Evolutionary conservation across 1,140 invertebrate genomes (phyloP).

Genomic region (Panulirus ornatus): DNA sequence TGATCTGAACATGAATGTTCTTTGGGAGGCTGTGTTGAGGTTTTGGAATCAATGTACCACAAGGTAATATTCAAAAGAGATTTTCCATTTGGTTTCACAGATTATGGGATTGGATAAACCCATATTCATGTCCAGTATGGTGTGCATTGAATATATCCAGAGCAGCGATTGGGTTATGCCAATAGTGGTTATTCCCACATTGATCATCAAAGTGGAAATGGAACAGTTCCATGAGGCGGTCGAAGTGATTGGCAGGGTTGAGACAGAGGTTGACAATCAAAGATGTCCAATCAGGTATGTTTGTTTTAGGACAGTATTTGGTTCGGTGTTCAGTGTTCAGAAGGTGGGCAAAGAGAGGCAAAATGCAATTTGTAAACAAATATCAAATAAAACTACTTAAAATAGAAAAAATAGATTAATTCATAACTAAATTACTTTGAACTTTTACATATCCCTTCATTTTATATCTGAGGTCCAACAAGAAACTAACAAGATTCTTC

Average conservation of each 20-base stretch:
- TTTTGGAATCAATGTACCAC: constrained; percentile 13
- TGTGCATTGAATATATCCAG: constrained; percentile 26
- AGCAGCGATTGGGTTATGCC: constrained; percentile 13
- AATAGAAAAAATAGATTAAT: constrained; percentile 73
- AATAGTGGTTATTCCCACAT: constrained; percentile 16
- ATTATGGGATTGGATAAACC: neutral
- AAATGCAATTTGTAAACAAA: constrained; percentile 66
- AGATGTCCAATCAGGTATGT: constrained; percentile 53
- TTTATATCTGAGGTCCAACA: constrained; percentile 69
- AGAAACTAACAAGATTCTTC: constrained; percentile 67
- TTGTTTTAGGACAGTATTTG: constrained; percentile 55
- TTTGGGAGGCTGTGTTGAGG: constrained; percentile 1
- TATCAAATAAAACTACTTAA: constrained; percentile 69
- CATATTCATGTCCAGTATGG: neutral
- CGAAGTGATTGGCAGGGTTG: constrained; percentile 57
- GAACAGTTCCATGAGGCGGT: constrained; percentile 41
- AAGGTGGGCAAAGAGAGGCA: constrained; percentile 72
- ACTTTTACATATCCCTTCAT: constrained; percentile 64
- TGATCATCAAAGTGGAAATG: constrained; percentile 39
- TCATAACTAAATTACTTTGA: constrained; percentile 72
- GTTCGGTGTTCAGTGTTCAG: constrained; percentile 63
- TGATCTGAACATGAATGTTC: constrained; percentile 37
- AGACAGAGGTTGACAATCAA: constrained; percentile 46
- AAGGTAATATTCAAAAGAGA: neutral
- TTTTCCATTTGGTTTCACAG: constrained; percentile 6